Conservation (phyloP, 2,888 invertebrate species). For the Callosobruchus maculatus region DNA sequence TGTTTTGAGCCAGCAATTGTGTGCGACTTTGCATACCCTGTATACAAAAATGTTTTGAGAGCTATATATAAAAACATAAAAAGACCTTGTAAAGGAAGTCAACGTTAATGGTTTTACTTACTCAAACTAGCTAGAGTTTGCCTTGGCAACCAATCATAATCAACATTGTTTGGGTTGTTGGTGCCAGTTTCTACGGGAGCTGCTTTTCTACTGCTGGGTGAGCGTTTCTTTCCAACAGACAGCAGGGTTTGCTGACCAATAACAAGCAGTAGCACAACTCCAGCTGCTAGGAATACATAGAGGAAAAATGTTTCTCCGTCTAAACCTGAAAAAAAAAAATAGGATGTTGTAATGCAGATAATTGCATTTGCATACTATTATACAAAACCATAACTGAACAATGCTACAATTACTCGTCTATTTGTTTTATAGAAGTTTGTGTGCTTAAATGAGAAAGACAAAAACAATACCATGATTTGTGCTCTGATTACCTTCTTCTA, state of each 20-base stretch:
- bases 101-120: too few relatives aligned
- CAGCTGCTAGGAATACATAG: conserved; percentile 90
- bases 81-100: too few relatives aligned
- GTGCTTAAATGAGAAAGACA: not conserved
- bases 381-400: too few relatives aligned
- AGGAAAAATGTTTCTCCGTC: conserved; percentile 99
- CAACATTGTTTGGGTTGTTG: conserved; percentile 82
- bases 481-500: conserved; percentile 71
- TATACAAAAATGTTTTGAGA: too few relatives aligned
- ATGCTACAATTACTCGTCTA: too few relatives aligned
- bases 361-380: too few relatives aligned
- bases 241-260: conserved; percentile 85
- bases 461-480: not conserved
- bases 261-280: conserved; percentile 81
- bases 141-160: conserved; percentile 97
- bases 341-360: too few relatives aligned
- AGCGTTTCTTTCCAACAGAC: conserved; percentile 74
- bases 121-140: conserved; percentile 81
- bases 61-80: too few relatives aligned
- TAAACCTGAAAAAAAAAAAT: conserved; percentile 53
- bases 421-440: not conserved
- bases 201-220: conserved; percentile 53
- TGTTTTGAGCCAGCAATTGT: too few relatives aligned
- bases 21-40: too few relatives aligned
- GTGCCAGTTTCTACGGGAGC: conserved; percentile 85